phyloP scores from a whole-genome alignment of 1,140 invertebrate species.

The Carcinoscorpius rotundicauda region DNA sequence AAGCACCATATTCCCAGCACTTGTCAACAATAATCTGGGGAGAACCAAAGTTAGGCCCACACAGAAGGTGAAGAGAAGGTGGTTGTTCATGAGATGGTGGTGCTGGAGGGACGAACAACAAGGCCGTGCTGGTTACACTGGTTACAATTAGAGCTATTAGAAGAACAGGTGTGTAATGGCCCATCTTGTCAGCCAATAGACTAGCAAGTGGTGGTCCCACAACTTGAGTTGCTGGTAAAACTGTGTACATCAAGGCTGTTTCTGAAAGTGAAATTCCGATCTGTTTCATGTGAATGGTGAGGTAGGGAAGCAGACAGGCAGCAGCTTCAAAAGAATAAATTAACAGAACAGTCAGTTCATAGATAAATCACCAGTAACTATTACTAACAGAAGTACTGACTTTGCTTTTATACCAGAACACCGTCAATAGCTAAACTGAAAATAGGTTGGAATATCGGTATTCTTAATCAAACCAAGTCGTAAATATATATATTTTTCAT shows the following conservation, averaged over 20 bases:
- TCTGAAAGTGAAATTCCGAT: constrained; percentile 68
- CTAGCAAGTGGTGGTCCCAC: constrained; percentile 64
- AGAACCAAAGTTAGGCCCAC: constrained; percentile 9
- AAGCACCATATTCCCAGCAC: constrained; percentile 14
- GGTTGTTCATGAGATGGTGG: constrained; percentile 11
- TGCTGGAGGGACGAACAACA: constrained; percentile 42
- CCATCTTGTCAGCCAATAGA: constrained; percentile 64
- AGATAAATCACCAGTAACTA: neutral
- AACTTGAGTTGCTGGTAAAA: constrained; percentile 61
- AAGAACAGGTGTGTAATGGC: constrained; percentile 57
- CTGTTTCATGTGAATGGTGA: constrained; percentile 73
- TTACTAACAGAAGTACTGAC: neutral
- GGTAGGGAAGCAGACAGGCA: constrained; percentile 60
- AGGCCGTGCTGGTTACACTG: constrained; percentile 49
- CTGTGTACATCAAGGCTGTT: constrained; percentile 70
- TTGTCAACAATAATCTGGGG: constrained; percentile 15
- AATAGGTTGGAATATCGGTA: neutral
- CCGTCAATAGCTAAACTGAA: neutral
- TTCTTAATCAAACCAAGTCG: neutral
- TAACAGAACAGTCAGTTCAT: constrained; percentile 4
- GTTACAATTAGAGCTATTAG: constrained; percentile 49
- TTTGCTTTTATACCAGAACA: neutral
- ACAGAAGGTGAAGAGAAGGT: constrained; percentile 12
- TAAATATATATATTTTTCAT: neutral
- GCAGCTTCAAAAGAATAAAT: constrained; percentile 45